Percentiles rank a stretch among this genome's conserved stretches.
These are phyloP conservation scores for Troilus luridus DNA, from an alignment of 2,888 invertebrate species.

Conservation along the genomic window DNA sequence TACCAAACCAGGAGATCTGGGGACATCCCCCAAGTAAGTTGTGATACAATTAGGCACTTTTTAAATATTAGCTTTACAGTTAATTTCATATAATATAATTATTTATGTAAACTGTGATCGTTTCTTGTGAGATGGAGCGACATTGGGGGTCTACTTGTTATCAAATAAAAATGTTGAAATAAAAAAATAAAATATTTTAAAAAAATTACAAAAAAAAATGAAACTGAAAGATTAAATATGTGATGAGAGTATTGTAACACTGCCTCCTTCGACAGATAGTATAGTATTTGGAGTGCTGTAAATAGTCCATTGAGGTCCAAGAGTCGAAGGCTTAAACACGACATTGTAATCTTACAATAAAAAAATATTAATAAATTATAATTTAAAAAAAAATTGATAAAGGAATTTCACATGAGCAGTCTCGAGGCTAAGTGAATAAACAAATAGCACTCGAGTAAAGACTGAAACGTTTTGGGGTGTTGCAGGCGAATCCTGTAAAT, in stretches of 20 bases:
- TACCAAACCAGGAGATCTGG: constrained; percentile 47
- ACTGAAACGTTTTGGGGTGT: constrained; percentile 63
- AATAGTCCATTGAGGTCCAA: constrained; percentile 64
- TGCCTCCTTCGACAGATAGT: constrained; percentile 65
- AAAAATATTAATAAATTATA: constrained; percentile 55
- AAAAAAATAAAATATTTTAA: constrained; percentile 55
- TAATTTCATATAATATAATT: constrained; percentile 56
- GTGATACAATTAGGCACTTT: constrained; percentile 58
- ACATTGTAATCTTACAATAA: constrained; percentile 52
- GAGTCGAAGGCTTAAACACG: constrained; percentile 63
- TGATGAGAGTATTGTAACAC: constrained; percentile 64
- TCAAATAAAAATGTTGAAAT: constrained; percentile 61
- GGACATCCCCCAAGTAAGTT: constrained; percentile 38
- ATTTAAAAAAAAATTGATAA: constrained; percentile 55
- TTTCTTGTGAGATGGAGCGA: constrained; percentile 64
- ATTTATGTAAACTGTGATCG: constrained; percentile 64
- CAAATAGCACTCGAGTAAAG: constrained; percentile 61
- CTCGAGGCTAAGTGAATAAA: not conserved
- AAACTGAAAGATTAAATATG: constrained; percentile 58
- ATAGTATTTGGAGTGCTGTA: constrained; percentile 64
- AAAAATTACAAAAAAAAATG: constrained; percentile 57
- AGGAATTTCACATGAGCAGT: constrained; percentile 55
- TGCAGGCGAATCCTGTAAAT: constrained; percentile 61
- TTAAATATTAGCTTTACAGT: constrained; percentile 57
- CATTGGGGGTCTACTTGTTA: constrained; percentile 61